Percentiles rank a stretch among this genome's conserved stretches.
phyloP scores from a whole-genome alignment of 2,113 vertebrate species.

The Oenanthe oenanthe region DNA sequence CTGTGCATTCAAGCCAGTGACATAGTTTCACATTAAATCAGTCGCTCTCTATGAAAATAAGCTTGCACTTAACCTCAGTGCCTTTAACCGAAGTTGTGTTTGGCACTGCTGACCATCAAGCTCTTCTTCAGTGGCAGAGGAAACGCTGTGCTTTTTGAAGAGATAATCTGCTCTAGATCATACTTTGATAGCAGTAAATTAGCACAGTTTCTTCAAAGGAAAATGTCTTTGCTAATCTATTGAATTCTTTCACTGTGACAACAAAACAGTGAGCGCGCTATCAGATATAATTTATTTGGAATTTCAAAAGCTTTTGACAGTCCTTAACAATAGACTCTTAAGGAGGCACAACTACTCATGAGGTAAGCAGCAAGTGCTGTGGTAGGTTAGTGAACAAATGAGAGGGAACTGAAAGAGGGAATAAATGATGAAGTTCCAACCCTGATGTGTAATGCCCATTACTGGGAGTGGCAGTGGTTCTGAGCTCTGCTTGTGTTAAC shows the following conservation, averaged over 20 bases:
- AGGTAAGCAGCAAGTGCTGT: background rate
- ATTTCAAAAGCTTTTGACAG: slow-evolving; percentile 35
- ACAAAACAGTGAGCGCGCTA: background rate
- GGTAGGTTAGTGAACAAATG: background rate
- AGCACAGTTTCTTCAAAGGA: slow-evolving; percentile 7
- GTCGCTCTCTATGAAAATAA: background rate
- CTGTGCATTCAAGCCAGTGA: background rate
- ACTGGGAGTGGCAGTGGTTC: background rate
- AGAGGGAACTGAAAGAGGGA: background rate
- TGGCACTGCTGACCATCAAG: background rate
- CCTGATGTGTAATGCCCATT: background rate
- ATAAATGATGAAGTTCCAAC: background rate
- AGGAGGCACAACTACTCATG: background rate
- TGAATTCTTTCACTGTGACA: slow-evolving; percentile 32
- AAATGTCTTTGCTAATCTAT: background rate
- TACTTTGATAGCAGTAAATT: slow-evolving; percentile 30
- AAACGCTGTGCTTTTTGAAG: background rate
- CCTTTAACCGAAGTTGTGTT: background rate
- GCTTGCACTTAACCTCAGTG: background rate
- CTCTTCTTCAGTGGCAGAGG: background rate
- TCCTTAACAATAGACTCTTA: background rate
- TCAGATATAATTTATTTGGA: slow-evolving; percentile 1
- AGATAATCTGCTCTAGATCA: background rate
- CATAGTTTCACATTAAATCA: background rate
- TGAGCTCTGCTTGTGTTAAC: background rate